Percentiles rank a stretch among this genome's conserved stretches.
These are phyloP conservation scores for Antitype chi DNA, from an alignment of 2,888 invertebrate genomes.

Conservation along the genomic window DNA sequence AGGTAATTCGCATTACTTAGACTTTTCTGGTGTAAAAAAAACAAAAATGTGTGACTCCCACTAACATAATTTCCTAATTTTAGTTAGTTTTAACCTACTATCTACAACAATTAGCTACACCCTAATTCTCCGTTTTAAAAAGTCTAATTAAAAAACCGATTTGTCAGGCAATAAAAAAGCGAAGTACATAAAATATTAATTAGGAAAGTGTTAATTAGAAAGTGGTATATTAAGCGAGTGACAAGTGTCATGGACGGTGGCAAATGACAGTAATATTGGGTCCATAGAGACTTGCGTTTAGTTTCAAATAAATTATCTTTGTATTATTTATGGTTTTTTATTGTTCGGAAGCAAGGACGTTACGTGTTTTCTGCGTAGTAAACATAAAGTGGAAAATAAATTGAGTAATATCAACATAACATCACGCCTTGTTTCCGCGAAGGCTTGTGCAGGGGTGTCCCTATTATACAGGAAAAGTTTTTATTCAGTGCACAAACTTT, in stretches of 20 bases:
- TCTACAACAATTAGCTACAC: conserved; percentile 56
- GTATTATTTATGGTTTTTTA: conserved; percentile 50
- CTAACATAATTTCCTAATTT: not conserved
- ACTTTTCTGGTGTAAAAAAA: not conserved
- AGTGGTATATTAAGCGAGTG: conserved; percentile 49
- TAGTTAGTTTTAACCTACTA: not conserved
- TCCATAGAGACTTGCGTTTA: conserved; percentile 57
- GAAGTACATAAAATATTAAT: conserved; percentile 60
- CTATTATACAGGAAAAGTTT: no score
- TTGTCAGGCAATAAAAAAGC: conserved; percentile 67
- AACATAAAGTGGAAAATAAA: not conserved
- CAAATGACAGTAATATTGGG: conserved; percentile 52
- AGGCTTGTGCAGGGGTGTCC: no score
- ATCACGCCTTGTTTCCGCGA: no score
- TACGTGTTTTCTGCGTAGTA: not conserved
- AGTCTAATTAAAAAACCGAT: conserved; percentile 63
- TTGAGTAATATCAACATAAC: conserved; percentile 18
- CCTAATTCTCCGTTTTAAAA: conserved; percentile 44
- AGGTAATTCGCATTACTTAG: not conserved
- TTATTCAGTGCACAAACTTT: no score
- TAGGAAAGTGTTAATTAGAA: conserved; percentile 65
- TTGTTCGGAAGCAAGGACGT: conserved; percentile 47
- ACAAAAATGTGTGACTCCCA: not conserved
- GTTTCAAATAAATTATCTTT: conserved; percentile 64
- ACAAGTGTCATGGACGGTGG: conserved; percentile 58